Base-by-base conservation (phyloP, 2,797 vertebrate genomes). In the Parauchenoglanis punctatus region DNA sequence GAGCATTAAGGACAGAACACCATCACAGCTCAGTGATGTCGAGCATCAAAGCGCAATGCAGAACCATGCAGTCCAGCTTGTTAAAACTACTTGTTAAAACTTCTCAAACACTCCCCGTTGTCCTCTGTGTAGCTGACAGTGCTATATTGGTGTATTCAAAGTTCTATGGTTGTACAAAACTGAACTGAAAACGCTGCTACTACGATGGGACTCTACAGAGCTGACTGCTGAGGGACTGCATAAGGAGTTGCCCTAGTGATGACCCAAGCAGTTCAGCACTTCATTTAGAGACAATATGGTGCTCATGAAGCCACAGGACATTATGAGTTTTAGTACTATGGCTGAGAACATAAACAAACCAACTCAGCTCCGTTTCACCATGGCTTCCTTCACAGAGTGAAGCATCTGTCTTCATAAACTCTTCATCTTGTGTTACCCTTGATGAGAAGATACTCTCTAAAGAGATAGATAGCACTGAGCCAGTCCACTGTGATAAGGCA, bases 391-490 rank as follows among this genome's bases (percentile, higher is more conserved):
- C 68, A 77, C 77, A 70, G 73, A 87, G 70, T 81, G 65, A 52
- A 28, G 78, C 85, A 83, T 91, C 87, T 80, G 90, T 89, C 89
- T 89, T 88, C 81, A 81, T 89, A 89, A 91, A 89, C 80, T 90
- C 86, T 87, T 90, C 85, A 87, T 91, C 90, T 89, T 81, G 84
- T 87, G 88, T 92, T 90, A 86, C 86, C 89, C 84, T 87, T 88
- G 88, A 90, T 90, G 87, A 86, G 86, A 83, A 83, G 89, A 88
- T 88, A 85, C 85, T 85, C 86, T 91, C 91, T 75, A 87, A 88
- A 63, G 86, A 91, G 91, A 92, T 90, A 90, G 89, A 88, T 88
- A 89, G 87, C 88, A 88, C 87, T 75, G 61, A 87, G 89, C 85
- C 85, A 87, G 89, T 88, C 87, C 82, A 56, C 76, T 73, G 87